Conservation (phyloP, 2,888 invertebrate genomes). For the Tetragnatha montana region DNA sequence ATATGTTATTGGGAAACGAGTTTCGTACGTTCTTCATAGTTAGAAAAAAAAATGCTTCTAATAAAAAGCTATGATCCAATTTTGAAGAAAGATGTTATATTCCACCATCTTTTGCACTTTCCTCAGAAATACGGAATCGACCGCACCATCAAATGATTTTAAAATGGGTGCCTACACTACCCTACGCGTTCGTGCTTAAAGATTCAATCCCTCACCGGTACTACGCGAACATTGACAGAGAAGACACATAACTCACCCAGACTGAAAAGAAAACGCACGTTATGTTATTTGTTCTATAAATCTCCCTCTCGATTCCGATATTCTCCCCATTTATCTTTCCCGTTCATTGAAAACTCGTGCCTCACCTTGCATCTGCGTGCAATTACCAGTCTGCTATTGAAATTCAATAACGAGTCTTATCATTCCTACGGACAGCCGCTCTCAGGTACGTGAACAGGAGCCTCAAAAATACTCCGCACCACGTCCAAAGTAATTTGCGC, state of each 20-base stretch:
- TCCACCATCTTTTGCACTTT: no score
- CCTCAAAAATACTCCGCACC: conserved; percentile 25
- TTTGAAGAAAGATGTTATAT: no score
- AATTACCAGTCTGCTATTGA: background rate
- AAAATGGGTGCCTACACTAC: no score
- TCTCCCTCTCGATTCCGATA: background rate
- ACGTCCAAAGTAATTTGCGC: conserved; percentile 46
- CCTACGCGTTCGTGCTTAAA: no score
- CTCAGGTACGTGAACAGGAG: background rate
- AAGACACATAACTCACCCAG: background rate
- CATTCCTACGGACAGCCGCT: background rate
- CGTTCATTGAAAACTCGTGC: background rate
- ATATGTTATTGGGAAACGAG: no score
- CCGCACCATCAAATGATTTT: no score
- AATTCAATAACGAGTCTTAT: conserved; percentile 6
- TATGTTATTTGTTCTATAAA: background rate
- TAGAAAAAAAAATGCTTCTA: no score
- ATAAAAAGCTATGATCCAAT: no score
- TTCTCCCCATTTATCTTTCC: background rate
- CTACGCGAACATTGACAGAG: background rate
- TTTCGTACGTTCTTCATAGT: no score
- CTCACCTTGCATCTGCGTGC: background rate
- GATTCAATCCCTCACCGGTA: no score
- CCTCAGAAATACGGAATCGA: no score
- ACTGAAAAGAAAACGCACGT: background rate